Percentiles rank a stretch among this genome's conserved stretches.
Evolutionary conservation across 2,888 invertebrate species (phyloP).

Genomic region (Polyommatus iphigenia): DNA sequence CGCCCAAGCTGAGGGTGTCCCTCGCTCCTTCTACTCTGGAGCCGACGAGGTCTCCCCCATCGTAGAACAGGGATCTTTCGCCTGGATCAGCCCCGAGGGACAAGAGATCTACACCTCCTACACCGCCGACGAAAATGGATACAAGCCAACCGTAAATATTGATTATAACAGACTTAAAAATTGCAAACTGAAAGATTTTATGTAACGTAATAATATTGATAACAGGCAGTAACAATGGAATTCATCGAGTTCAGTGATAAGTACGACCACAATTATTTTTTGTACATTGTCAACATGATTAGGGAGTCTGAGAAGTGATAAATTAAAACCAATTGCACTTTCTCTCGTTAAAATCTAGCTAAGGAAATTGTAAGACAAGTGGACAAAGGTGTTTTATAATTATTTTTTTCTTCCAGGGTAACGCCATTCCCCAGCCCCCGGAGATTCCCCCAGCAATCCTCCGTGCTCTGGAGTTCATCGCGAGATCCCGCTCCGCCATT

Average conservation of each 20-base stretch:
- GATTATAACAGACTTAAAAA: not conserved
- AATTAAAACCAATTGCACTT: too few relatives aligned
- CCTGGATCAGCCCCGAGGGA: slow-evolving; percentile 81
- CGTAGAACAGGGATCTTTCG: slow-evolving; percentile 73
- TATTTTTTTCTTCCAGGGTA: slow-evolving; percentile 54
- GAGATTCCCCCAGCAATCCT: slow-evolving; percentile 62
- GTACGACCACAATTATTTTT: too few relatives aligned
- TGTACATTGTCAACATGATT: too few relatives aligned
- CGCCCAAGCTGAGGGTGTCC: slow-evolving; percentile 77
- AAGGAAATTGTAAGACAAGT: too few relatives aligned
- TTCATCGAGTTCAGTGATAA: too few relatives aligned
- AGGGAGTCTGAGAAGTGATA: too few relatives aligned
- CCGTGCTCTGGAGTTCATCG: slow-evolving; percentile 5
- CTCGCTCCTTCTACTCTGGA: slow-evolving; percentile 58
- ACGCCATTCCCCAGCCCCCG: slow-evolving; percentile 72
- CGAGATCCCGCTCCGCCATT: not conserved
- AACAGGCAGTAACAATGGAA: too few relatives aligned
- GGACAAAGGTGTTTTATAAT: too few relatives aligned
- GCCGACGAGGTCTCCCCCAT: slow-evolving; percentile 54
- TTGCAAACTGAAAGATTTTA: too few relatives aligned
- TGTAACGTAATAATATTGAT: too few relatives aligned
- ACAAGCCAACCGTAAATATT: slow-evolving; percentile 76
- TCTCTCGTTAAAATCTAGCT: too few relatives aligned
- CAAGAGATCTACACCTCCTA: slow-evolving; percentile 77
- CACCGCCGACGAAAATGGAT: slow-evolving; percentile 84